These are phyloP conservation scores for Prorops nasuta DNA, from an alignment of 1,140 invertebrate species.

Conservation along the genomic window DNA sequence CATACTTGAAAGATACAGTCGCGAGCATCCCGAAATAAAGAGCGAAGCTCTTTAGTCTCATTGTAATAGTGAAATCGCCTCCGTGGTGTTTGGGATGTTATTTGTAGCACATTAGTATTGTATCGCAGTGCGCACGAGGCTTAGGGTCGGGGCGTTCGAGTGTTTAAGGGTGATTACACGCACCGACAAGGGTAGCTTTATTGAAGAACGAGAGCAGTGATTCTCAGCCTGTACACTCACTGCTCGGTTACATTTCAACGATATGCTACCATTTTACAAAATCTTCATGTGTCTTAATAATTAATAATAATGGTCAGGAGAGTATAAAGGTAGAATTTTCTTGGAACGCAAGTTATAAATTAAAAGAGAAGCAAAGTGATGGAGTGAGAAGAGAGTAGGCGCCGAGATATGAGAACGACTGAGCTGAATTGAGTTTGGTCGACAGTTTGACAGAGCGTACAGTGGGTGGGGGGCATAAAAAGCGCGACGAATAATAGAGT, in stretches of 20 bases:
- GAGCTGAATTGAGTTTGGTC: conserved; percentile 48
- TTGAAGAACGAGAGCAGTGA: conserved; percentile 43
- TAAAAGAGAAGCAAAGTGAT: too few relatives aligned
- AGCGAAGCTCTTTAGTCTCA: conserved; percentile 29
- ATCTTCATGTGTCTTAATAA: too few relatives aligned
- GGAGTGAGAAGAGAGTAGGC: too few relatives aligned
- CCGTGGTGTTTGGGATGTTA: conserved; percentile 55
- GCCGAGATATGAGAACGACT: conserved; percentile 45
- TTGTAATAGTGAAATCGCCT: conserved; percentile 55
- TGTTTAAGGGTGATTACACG: conserved; percentile 58
- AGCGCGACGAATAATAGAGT: conserved; percentile 54
- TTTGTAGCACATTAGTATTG: conserved; percentile 59
- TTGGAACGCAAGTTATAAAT: too few relatives aligned
- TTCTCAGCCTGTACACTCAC: too few relatives aligned
- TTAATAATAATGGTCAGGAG: too few relatives aligned
- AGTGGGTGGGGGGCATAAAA: conserved; percentile 41
- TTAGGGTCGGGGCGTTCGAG: conserved; percentile 50
- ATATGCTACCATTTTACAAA: too few relatives aligned
- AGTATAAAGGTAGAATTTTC: too few relatives aligned
- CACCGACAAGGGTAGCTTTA: conserved; percentile 56
- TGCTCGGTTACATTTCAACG: too few relatives aligned
- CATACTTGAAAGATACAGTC: too few relatives aligned
- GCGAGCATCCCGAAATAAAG: too few relatives aligned
- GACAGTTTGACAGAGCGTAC: conserved; percentile 48
- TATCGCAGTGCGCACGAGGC: conserved; percentile 42